Percentiles rank a stretch among this genome's conserved stretches.
Conservation (phyloP, 2,888 invertebrate genomes). For the Protonemura montana region DNA sequence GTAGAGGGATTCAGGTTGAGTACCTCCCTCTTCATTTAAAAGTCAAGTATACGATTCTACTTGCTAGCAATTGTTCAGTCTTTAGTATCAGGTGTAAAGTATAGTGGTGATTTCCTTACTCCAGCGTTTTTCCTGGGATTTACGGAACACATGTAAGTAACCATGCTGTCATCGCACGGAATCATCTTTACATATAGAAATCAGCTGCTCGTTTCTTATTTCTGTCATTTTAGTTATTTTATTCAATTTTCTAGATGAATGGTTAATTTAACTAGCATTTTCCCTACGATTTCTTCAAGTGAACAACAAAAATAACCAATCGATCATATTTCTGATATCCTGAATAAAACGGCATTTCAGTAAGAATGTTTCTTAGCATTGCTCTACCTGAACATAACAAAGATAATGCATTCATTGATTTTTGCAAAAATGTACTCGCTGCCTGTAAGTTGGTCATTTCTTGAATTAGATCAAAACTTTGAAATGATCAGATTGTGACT, state of each 20-base stretch:
- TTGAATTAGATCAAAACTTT: not conserved
- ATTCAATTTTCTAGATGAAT: not conserved
- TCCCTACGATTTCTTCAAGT: too few species aligned
- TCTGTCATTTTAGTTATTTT: not conserved
- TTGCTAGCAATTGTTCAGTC: conserved; percentile 24
- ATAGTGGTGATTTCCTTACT: not conserved
- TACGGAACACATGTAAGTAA: conserved; percentile 16
- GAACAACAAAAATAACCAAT: too few species aligned
- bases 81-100: not conserved
- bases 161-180: not conserved
- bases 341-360: not conserved
- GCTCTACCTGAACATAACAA: not conserved
- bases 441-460: not conserved
- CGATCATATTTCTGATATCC: not conserved
- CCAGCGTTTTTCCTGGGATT: conserved; percentile 2
- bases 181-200: too few species aligned
- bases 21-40: conserved; percentile 15
- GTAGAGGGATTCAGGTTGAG: not conserved
- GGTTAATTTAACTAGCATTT: not conserved
- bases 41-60: conserved; percentile 8
- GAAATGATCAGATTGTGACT: not conserved
- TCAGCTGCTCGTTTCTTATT: not conserved
- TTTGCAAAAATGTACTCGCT: not conserved
- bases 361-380: not conserved
- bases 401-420: not conserved